Percentiles rank a stretch among this genome's conserved stretches.
These are phyloP conservation scores for Drosophila antonietae DNA, from an alignment of 2,888 invertebrate species.

Conservation along the genomic window DNA sequence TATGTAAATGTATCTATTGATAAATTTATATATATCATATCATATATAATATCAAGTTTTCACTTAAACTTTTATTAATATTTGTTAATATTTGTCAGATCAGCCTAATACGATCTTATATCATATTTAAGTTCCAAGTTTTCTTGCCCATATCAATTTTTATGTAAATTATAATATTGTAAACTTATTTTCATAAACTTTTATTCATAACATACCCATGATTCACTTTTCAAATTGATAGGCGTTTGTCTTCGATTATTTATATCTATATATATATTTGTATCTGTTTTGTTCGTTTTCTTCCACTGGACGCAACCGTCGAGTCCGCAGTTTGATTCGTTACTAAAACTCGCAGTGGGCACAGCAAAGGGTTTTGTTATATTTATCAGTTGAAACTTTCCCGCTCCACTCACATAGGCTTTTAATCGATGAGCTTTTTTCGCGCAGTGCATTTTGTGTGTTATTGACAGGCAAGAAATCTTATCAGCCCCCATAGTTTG, in stretches of 20 bases:
- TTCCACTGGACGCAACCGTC: slow-evolving; percentile 11
- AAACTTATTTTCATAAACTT: background rate
- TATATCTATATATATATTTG: slow-evolving; percentile 5
- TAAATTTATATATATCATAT: background rate
- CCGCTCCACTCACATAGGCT: background rate
- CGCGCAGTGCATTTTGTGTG: background rate
- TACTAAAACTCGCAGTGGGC: slow-evolving; percentile 18
- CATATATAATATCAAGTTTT: background rate
- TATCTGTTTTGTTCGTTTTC: background rate
- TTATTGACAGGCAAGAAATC: background rate
- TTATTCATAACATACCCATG: slow-evolving; percentile 48
- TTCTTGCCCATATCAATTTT: background rate
- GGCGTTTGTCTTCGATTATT: slow-evolving; percentile 1
- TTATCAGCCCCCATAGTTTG: background rate
- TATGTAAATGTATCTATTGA: background rate
- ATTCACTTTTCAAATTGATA: slow-evolving; percentile 41
- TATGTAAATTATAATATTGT: background rate
- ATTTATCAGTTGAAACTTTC: background rate
- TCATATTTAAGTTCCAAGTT: background rate
- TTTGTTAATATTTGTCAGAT: background rate
- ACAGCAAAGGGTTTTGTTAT: slow-evolving; percentile 17
- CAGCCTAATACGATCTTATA: background rate
- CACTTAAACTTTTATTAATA: background rate
- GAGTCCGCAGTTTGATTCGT: slow-evolving; percentile 4
- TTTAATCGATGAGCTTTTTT: slow-evolving; percentile 14